A percentile compares a stretch with the other conserved stretches of the same genome.
Evolutionary conservation across 2,888 invertebrate species (phyloP).

Genomic region (Prenolepis imparis): DNA sequence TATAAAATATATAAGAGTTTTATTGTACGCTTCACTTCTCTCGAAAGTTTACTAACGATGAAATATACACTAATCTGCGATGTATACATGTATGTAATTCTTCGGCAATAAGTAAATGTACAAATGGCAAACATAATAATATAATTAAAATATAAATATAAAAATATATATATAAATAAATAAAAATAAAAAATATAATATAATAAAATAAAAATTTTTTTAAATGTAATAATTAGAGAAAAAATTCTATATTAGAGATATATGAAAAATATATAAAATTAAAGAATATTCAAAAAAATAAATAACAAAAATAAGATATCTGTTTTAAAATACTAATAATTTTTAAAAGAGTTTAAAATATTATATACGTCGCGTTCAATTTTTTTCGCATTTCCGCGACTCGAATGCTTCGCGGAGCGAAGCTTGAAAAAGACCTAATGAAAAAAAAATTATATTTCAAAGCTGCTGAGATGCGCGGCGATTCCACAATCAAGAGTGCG

Average conservation of each 20-base stretch:
- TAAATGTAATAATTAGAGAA: too few relatives aligned
- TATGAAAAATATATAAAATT: background rate
- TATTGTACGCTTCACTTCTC: background rate
- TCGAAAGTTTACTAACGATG: constrained; percentile 23
- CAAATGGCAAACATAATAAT: background rate
- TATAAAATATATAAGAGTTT: background rate
- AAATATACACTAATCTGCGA: background rate
- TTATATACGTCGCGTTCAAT: background rate
- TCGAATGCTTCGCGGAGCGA: background rate
- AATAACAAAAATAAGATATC: background rate
- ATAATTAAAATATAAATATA: too few relatives aligned
- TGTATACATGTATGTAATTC: background rate
- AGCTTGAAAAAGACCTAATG: background rate
- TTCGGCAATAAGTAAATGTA: background rate
- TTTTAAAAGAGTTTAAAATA: background rate
- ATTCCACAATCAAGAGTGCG: constrained; percentile 41
- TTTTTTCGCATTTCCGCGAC: background rate
- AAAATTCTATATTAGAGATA: background rate
- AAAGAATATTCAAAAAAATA: background rate
- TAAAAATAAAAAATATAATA: too few relatives aligned
- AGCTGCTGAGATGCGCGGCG: constrained; percentile 17
- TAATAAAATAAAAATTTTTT: too few relatives aligned
- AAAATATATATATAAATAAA: too few relatives aligned
- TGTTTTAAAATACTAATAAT: background rate
- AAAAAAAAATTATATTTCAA: constrained; percentile 14